phyloP scores from a whole-genome alignment of 1,140 invertebrate species.

The Megalonaias nervosa region DNA sequence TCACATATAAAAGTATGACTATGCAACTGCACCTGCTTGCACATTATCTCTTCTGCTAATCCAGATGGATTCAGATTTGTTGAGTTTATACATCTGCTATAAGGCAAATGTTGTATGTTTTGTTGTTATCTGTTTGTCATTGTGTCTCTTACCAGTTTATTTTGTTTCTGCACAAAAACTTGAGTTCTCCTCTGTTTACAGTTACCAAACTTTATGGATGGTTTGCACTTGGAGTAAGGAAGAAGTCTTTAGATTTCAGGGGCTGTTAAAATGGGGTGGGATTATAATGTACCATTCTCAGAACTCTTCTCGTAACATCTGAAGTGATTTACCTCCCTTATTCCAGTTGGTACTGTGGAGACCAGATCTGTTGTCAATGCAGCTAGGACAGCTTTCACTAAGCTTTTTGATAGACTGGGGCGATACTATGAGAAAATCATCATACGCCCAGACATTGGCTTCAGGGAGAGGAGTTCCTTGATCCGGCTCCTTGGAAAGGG shows the following conservation, averaged over 20 bases:
- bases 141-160: no score
- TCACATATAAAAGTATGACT: no score
- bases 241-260: neutral
- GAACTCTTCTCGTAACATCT: neutral
- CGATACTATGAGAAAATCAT: slow-evolving; percentile 51
- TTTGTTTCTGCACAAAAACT: no score
- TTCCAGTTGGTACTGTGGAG: slow-evolving; percentile 50
- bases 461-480: slow-evolving; percentile 56
- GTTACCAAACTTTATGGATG: no score
- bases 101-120: neutral
- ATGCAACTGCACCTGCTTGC: no score
- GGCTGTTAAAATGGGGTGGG: neutral
- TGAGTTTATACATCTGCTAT: neutral
- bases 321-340: neutral
- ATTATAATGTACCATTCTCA: no score
- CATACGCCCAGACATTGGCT: slow-evolving; percentile 39
- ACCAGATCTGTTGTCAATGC: slow-evolving; percentile 54
- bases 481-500: slow-evolving; percentile 47
- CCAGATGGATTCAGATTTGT: neutral
- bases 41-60: no score
- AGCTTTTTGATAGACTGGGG: slow-evolving; percentile 56
- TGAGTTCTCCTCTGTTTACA: no score
- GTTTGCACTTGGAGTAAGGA: no score
- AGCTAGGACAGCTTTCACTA: slow-evolving; percentile 60
- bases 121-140: no score